phyloP scores from a whole-genome alignment of 2,113 vertebrate genomes.

The Catharus bicknelli region DNA sequence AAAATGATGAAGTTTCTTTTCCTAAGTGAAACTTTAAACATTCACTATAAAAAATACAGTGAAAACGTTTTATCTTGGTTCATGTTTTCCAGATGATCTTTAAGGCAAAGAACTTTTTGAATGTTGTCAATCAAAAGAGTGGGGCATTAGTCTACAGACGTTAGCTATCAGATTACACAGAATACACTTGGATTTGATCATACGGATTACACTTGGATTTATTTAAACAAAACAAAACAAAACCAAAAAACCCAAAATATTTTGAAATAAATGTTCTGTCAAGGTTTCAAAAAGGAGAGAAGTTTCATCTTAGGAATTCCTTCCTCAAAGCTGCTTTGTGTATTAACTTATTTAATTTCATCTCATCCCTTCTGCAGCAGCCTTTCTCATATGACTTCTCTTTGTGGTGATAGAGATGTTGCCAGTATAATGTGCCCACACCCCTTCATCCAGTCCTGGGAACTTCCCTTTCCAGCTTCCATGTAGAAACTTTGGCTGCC shows the following conservation, averaged over 20 bases:
- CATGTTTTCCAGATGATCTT: background rate
- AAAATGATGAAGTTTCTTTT: background rate
- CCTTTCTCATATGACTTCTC: background rate
- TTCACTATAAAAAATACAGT: background rate
- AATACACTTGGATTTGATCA: background rate
- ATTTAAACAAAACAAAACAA: background rate
- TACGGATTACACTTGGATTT: background rate
- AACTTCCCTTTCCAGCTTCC: background rate
- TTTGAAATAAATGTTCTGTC: background rate
- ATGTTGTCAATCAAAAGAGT: background rate
- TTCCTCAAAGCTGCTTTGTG: background rate
- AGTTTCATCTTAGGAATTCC: background rate
- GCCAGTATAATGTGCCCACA: accelerated
- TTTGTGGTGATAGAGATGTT: background rate
- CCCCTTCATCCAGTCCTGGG: accelerated
- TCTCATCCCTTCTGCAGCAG: background rate
- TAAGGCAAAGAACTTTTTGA: background rate
- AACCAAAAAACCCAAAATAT: background rate
- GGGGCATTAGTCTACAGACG: background rate
- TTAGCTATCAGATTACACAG: background rate
- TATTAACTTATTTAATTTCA: background rate
- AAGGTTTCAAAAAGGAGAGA: background rate
- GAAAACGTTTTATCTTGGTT: background rate
- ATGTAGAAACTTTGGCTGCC: background rate
- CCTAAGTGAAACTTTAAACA: background rate